Evolutionary conservation across 1,140 invertebrate species (phyloP).

Genomic region (Dermatophagoides farinae): DNA sequence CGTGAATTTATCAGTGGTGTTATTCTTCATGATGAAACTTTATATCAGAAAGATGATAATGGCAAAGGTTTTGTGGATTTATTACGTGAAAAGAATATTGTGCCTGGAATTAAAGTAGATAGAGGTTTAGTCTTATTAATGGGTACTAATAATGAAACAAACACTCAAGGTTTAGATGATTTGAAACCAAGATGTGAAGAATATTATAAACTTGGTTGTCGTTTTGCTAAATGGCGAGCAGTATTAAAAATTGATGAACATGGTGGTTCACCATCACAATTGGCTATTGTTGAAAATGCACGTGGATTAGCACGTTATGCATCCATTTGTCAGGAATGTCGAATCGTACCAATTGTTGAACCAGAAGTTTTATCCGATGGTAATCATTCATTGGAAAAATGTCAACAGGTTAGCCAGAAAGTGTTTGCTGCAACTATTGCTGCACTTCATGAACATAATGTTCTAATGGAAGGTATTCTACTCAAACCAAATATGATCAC

Average conservation of each 20-base stretch:
- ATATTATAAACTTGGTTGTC: conserved; percentile 93
- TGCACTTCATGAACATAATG: conserved; percentile 84
- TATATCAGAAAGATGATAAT: conserved; percentile 80
- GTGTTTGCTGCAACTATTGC: conserved; percentile 94
- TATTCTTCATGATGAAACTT: conserved; percentile 89
- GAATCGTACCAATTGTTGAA: conserved; percentile 91
- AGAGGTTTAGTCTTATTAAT: conserved; percentile 67
- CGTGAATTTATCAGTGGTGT: conserved; percentile 60
- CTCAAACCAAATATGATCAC: conserved; percentile 99
- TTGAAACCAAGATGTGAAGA: conserved; percentile 77
- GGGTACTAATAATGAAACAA: conserved; percentile 76
- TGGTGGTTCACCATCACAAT: conserved; percentile 51
- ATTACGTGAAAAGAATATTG: conserved; percentile 57
- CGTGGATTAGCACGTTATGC: conserved; percentile 90
- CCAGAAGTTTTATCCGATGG: conserved; percentile 75
- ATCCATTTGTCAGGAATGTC: conserved; percentile 49
- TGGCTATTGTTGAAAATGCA: conserved; percentile 76
- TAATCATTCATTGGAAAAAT: conserved; percentile 71
- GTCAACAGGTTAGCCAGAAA: conserved; percentile 83
- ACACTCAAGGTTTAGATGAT: conserved; percentile 92
- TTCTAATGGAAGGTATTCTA: conserved; percentile 89
- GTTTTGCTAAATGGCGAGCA: conserved; percentile 96
- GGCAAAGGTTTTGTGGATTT: conserved; percentile 59
- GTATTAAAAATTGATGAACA: conserved; percentile 79
- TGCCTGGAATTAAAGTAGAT: conserved; percentile 82